phyloP scores from a whole-genome alignment of 2,888 invertebrate genomes.

The Erebia ligea region DNA sequence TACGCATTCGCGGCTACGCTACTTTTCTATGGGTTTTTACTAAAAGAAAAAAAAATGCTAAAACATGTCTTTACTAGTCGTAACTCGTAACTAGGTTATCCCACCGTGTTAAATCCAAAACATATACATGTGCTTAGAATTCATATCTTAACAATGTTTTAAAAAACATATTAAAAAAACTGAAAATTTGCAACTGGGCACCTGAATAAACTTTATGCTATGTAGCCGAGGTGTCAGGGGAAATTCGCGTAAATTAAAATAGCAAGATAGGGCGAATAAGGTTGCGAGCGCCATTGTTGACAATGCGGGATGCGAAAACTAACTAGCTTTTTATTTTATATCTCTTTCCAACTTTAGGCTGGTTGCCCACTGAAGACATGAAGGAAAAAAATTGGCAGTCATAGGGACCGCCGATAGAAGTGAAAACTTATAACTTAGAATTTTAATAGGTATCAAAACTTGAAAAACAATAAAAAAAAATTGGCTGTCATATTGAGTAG shows the following conservation, averaged over 20 bases:
- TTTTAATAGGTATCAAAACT: too few species aligned
- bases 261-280: slow-evolving; percentile 81
- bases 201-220: slow-evolving; percentile 52
- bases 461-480: too few species aligned
- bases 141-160: slow-evolving; percentile 21
- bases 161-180: slow-evolving; percentile 22
- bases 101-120: not conserved
- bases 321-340: slow-evolving; percentile 62
- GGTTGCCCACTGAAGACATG: not conserved
- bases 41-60: too few species aligned
- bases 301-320: slow-evolving; percentile 64
- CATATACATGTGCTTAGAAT: not conserved
- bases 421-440: too few species aligned
- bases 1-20: too few species aligned
- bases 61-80: not conserved
- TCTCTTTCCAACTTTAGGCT: slow-evolving; percentile 40
- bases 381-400: not conserved
- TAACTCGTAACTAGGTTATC: not conserved
- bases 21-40: too few species aligned
- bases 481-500: too few species aligned
- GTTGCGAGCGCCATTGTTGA: slow-evolving; percentile 66
- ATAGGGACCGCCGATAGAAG: too few species aligned
- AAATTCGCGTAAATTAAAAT: slow-evolving; percentile 84
- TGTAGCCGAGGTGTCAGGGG: slow-evolving; percentile 82
- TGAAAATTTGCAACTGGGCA: slow-evolving; percentile 35